Percentiles rank a stretch among this genome's conserved stretches.
These are phyloP conservation scores for Drosophila anceps DNA, from an alignment of 2,888 invertebrate genomes.

Conservation along the genomic window DNA sequence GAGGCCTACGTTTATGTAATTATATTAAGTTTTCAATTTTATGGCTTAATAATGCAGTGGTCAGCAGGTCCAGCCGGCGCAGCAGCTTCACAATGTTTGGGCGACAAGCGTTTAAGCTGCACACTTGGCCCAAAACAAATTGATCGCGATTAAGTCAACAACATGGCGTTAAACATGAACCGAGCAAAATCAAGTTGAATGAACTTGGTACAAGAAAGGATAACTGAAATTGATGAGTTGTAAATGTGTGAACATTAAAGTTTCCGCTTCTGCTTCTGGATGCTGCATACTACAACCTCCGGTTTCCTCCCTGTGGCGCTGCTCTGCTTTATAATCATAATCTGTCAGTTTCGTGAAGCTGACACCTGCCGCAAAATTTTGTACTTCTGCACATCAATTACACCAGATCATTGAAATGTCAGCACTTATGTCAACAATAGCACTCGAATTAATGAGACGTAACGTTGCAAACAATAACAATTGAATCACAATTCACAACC, in stretches of 20 bases:
- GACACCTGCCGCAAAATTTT: slow-evolving; percentile 67
- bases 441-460: slow-evolving; percentile 67
- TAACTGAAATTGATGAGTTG: slow-evolving; percentile 73
- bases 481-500: slow-evolving; percentile 24
- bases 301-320: not conserved
- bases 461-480: slow-evolving; percentile 57
- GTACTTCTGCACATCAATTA: slow-evolving; percentile 66
- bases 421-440: slow-evolving; percentile 53
- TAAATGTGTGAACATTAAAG: slow-evolving; percentile 78
- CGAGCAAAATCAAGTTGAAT: slow-evolving; percentile 63
- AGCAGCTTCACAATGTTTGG: slow-evolving; percentile 49
- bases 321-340: slow-evolving; percentile 24
- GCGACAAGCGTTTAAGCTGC: slow-evolving; percentile 72
- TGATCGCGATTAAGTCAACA: slow-evolving; percentile 73
- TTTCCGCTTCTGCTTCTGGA: slow-evolving; percentile 57
- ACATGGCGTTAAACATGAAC: slow-evolving; percentile 63
- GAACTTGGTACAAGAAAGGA: slow-evolving; percentile 61
- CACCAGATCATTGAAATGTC: slow-evolving; percentile 60
- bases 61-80: slow-evolving; percentile 28
- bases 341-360: slow-evolving; percentile 14
- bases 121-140: slow-evolving; percentile 52
- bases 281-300: not conserved
- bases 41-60: slow-evolving; percentile 78
- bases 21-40: slow-evolving; percentile 82
- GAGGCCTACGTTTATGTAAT: slow-evolving; percentile 76